Evolutionary conservation across 2,113 vertebrate species (phyloP), one percentile per base, ranked within the genome.

Genomic region (Propithecus coquereli): DNA sequence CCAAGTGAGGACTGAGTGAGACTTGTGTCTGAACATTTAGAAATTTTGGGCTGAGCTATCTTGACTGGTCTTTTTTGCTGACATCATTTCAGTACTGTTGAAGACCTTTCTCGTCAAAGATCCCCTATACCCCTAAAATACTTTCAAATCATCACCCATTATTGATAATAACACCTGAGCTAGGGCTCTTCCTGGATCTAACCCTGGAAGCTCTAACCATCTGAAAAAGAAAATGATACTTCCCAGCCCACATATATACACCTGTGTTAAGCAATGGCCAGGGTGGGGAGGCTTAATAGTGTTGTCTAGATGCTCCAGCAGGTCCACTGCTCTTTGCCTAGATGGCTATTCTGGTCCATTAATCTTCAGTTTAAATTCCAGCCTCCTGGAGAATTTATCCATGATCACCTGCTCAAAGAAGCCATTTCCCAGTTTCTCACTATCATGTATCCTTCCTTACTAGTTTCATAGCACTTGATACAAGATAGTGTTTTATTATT

Each of bases 251-350:
- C 18, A 20, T 8, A 13, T 3, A 22, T 16, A 11, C 1, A 25
- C 70, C 20, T 13, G 10, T 17, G 30, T 30, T 87, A 40, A 20
- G 37, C 37, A 59, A 1, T 9, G 45, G 34, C 27, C 22, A 23
- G 4, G 32, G 25, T 9, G 0, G 34, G 17, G 25, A 30, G 7
- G 34, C 13, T 20, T 11, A 82, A 11, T 17, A 25, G 5, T 25
- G 54, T 12, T 25, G 5, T 65, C 16, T 11, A 1, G 2, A 17
- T 6, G 40, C 23, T 8, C 22, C 23, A 0, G 4, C 0, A 3
- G 6, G 11, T 16, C n/a, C 23, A 20, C n/a, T 54, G 27, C 61
- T 66, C 22, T 71, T 34, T 50, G 34, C 9, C 57, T 20, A 43
- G 3, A 22, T 52, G 66, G 34, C 23, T 40, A 5, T 50, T 79